Evolutionary conservation across 1,140 invertebrate species (phyloP), one percentile per base, ranked within the genome.

Genomic region (Drosophila arizonae): DNA sequence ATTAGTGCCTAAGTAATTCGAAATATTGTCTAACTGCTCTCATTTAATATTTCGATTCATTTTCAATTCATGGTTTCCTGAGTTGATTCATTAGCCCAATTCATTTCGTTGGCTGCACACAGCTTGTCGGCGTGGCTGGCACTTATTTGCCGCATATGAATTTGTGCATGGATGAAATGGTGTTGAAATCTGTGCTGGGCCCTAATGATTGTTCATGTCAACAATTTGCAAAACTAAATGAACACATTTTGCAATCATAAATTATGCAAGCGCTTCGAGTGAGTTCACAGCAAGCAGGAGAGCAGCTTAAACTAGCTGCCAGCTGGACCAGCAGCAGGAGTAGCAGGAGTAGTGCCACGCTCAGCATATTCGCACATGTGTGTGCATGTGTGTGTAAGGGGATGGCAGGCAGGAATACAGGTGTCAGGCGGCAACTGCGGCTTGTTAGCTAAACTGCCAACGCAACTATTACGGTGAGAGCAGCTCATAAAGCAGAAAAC

Each of bases 211-310:
- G 84, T 77, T 88, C 84, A 84, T 88, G 84, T 88, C 84, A 88
- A 88, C 84, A 88, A 88, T 80, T 88, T 88, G 84, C 85, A 88
- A 88, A 88, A 88, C 84, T 88, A 88, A 88, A 88, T 88, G 84
- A 88, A 88, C 84, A 88, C 84, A 88, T 88, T 88, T 88, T 73
- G 85, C 72, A 84, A 77, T 82, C 85, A 88, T 88, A 88, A 88
- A 88, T 88, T 88, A 88, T 88, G 84, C 84, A 88, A 79, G 62
- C 62, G 36, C 69, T 62, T 55, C 70, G 77, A 77, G 62, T 72
- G 76, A 72, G 66, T 41, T 48, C 55, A 54, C 56, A 72, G 66
- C 48, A 6, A 71, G 65, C 21, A 39, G 45, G 24, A 39, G 41
- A 48, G 30, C 36, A 39, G 36, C 36, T 39, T 13, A 39, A 46